Conservation (phyloP, 2,888 invertebrate genomes). For the Caenorhabditis auriculariae region DNA sequence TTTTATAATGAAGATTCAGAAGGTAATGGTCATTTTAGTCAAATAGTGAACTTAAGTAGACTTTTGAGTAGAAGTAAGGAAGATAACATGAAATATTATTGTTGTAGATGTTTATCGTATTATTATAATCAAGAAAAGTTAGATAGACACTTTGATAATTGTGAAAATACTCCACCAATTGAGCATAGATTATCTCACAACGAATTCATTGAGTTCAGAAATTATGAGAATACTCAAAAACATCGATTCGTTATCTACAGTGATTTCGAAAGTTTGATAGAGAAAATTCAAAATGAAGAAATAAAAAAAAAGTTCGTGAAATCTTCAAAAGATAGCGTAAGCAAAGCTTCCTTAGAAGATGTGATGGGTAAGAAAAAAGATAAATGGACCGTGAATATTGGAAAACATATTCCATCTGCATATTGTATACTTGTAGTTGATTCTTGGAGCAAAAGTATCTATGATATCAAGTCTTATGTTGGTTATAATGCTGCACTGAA, state of each 20-base stretch:
- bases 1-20: constrained; percentile 18
- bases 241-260: constrained; percentile 31
- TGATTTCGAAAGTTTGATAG: constrained; percentile 29
- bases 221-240: constrained; percentile 30
- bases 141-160: constrained; percentile 30
- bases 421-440: constrained; percentile 32
- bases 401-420: constrained; percentile 32
- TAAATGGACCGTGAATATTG: constrained; percentile 22
- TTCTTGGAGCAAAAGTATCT: constrained; percentile 11
- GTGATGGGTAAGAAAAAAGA: constrained; percentile 12
- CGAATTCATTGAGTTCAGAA: constrained; percentile 25
- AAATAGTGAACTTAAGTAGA: constrained; percentile 27
- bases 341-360: too few species aligned
- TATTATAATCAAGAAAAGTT: constrained; percentile 18
- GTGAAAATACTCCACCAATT: constrained; percentile 28
- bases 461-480: constrained; percentile 8
- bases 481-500: constrained; percentile 10
- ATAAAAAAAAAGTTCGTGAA: too few species aligned
- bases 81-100: constrained; percentile 25
- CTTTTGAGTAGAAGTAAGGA: constrained; percentile 13
- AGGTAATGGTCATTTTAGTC: constrained; percentile 22
- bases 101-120: constrained; percentile 20
- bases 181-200: constrained; percentile 15
- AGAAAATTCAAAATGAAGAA: constrained; percentile 5
- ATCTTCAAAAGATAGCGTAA: too few species aligned